These are phyloP conservation scores for Umimayanthus chanpuru DNA, from an alignment of 92 coral and sea anemone genomes.

Conservation along the genomic window DNA sequence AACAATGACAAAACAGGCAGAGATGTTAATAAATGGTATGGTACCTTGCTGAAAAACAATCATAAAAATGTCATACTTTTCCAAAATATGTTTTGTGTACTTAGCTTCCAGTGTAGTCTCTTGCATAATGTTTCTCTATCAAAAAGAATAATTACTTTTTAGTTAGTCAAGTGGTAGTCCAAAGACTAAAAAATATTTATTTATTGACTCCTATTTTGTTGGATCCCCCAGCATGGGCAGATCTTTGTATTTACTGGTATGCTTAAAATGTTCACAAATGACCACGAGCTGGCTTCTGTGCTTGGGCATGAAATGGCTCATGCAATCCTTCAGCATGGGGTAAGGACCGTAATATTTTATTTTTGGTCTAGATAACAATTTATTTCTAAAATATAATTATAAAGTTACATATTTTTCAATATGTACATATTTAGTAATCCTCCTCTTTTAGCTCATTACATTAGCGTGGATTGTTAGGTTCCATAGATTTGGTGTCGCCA, in stretches of 20 bases:
- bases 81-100: too few species aligned
- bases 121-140: too few species aligned
- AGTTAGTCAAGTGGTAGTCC: too few species aligned
- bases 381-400: background rate
- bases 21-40: too few species aligned
- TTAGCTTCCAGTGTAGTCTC: too few species aligned
- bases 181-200: background rate
- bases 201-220: background rate
- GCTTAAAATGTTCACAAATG: slow-evolving; percentile 74
- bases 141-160: too few species aligned
- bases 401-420: too few species aligned
- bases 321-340: slow-evolving; percentile 87
- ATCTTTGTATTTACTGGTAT: slow-evolving; percentile 90
- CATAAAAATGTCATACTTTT: too few species aligned
- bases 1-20: too few species aligned
- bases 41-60: too few species aligned
- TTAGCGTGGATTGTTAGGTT: background rate
- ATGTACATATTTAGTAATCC: background rate
- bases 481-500: too few species aligned
- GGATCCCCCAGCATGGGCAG: slow-evolving; percentile 83
- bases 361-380: background rate
- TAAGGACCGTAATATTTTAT: slow-evolving; percentile 42
- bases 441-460: background rate
- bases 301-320: slow-evolving; percentile 98
- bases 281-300: slow-evolving; percentile 82